Conservation (phyloP, 1,140 invertebrate species). For the Tenebrio molitor region DNA sequence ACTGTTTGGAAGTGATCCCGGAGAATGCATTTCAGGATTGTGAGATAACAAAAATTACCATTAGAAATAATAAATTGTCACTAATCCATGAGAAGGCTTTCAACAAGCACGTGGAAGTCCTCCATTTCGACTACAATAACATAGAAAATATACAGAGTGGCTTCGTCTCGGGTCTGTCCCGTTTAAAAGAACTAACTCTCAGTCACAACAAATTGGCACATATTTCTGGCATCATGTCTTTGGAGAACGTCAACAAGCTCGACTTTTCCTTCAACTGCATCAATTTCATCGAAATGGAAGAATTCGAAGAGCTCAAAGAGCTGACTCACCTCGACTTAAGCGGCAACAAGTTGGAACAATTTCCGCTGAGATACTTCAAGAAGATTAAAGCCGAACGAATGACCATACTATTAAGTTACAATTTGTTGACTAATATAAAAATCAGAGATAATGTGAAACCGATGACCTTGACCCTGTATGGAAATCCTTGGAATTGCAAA, state of each 20-base stretch:
- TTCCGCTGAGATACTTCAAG: background rate
- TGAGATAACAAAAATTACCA: conserved; percentile 1
- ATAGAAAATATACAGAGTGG: conserved; percentile 5
- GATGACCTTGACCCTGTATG: conserved; percentile 6
- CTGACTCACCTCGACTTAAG: conserved; percentile 3
- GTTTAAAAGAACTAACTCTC: conserved; percentile 1
- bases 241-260: conserved; percentile 3
- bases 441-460: background rate
- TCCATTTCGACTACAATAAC: conserved; percentile 20
- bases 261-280: conserved; percentile 25
- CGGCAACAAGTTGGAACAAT: conserved; percentile 3
- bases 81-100: background rate
- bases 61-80: background rate
- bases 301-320: conserved; percentile 22
- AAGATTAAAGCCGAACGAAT: conserved; percentile 14
- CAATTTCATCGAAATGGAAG: background rate
- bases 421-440: conserved; percentile 7
- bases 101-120: conserved; percentile 2
- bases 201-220: conserved; percentile 13
- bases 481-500: conserved; percentile 17
- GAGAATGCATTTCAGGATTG: background rate
- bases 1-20: background rate
- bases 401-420: background rate
- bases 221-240: conserved; percentile 1
- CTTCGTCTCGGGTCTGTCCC: background rate